phyloP scores from a whole-genome alignment of 2,797 vertebrate species.

The Garrulus glandarius region DNA sequence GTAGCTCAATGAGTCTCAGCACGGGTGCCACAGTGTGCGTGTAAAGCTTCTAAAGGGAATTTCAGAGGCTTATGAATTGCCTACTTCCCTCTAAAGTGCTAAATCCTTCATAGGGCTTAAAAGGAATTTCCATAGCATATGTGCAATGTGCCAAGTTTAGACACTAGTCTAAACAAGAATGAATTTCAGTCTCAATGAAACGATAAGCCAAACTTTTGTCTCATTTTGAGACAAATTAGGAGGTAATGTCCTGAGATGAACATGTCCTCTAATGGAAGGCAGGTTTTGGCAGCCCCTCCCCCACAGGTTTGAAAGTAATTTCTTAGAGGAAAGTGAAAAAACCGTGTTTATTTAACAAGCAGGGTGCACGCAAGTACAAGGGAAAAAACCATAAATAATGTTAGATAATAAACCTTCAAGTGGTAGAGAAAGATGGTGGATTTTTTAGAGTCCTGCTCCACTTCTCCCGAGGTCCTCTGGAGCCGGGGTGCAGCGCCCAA shows the following conservation, averaged over 20 bases:
- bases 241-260: background rate
- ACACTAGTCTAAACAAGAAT: slow-evolving; percentile 10
- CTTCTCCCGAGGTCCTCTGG: background rate
- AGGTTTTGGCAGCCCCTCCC: background rate
- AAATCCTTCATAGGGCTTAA: background rate
- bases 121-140: background rate
- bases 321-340: background rate
- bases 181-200: slow-evolving; percentile 1
- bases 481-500: rapidly evolving
- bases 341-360: background rate
- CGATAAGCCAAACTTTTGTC: background rate
- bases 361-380: background rate
- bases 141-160: background rate
- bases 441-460: background rate
- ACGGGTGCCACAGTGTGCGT: background rate
- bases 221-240: background rate
- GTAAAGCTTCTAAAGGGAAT: background rate
- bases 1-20: background rate
- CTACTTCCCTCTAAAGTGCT: background rate
- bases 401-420: background rate
- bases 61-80: background rate
- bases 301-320: background rate
- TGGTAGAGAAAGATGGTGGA: background rate
- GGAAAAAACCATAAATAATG: background rate
- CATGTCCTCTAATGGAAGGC: background rate